Conservation (phyloP, 2,888 invertebrate species). For the Pammene fasciana region DNA sequence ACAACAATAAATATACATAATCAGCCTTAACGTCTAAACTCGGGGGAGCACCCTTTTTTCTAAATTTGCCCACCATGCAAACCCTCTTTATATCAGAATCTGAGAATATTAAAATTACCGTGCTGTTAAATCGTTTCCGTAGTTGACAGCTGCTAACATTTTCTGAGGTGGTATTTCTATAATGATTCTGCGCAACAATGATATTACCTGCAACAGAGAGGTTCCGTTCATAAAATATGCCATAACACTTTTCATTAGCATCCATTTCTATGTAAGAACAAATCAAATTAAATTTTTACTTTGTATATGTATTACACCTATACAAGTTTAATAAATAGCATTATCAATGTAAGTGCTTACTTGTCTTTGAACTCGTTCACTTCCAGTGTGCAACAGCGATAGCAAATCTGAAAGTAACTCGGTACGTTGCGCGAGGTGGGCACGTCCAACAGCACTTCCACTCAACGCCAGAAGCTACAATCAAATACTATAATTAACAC, state of each 20-base stretch:
- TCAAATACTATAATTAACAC: conserved; percentile 10
- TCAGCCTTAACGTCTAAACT: too few species aligned
- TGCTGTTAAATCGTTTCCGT: conserved; percentile 61
- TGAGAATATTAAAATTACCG: conserved; percentile 51
- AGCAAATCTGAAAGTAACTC: conserved; percentile 93
- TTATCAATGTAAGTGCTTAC: conserved; percentile 67
- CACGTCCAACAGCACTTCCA: conserved; percentile 94
- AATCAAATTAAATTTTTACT: too few species aligned
- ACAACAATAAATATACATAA: too few species aligned
- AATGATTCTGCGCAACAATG: conserved; percentile 92
- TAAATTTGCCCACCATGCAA: too few species aligned
- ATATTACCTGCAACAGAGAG: conserved; percentile 86
- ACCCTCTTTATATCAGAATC: neutral
- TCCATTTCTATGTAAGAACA: too few species aligned
- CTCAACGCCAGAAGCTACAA: conserved; percentile 90
- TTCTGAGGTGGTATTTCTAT: conserved; percentile 94
- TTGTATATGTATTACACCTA: too few species aligned
- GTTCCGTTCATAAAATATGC: neutral
- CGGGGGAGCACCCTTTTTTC: too few species aligned
- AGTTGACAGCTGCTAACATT: conserved; percentile 90
- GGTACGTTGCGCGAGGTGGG: conserved; percentile 94
- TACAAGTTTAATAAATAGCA: neutral
- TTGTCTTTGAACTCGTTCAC: conserved; percentile 97
- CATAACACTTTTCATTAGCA: too few species aligned
- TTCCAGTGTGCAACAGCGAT: conserved; percentile 95